phyloP scores from a whole-genome alignment of 2,888 invertebrate genomes.

The Bimastos eiseni region DNA sequence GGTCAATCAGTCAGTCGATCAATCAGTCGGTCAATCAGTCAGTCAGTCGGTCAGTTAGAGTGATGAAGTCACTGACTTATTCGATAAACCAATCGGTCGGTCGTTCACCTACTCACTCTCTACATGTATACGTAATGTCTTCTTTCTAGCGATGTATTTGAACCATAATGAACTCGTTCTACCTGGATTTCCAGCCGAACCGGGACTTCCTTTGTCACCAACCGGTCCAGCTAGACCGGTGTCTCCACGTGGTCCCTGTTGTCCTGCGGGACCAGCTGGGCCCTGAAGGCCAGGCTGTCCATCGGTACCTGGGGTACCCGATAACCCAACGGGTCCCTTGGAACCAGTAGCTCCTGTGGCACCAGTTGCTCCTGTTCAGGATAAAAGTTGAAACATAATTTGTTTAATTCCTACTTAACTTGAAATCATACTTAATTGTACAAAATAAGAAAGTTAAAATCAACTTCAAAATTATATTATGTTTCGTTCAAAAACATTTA shows the following conservation, averaged over 20 bases:
- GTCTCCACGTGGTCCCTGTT: slow-evolving; percentile 28
- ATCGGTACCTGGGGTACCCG: slow-evolving; percentile 31
- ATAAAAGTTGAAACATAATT: background rate
- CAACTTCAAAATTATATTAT: background rate
- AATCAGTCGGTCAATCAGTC: background rate
- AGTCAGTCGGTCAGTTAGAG: too few species aligned
- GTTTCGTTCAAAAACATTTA: background rate
- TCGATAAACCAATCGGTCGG: background rate
- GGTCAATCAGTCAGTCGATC: background rate
- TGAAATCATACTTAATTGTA: background rate
- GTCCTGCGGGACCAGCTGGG: slow-evolving; percentile 29
- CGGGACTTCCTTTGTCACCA: slow-evolving; percentile 36
- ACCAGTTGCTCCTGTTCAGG: slow-evolving; percentile 35
- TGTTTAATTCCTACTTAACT: background rate
- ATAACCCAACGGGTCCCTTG: background rate
- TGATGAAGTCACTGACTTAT: background rate
- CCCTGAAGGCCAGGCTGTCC: slow-evolving; percentile 34
- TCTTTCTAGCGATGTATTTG: background rate
- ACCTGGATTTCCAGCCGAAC: slow-evolving; percentile 37
- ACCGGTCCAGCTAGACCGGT: slow-evolving; percentile 28
- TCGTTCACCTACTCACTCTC: background rate
- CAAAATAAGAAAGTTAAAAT: background rate
- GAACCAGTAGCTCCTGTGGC: slow-evolving; percentile 27
- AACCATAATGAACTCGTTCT: background rate
- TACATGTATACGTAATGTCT: background rate